Evolutionary conservation across 2,113 vertebrate genomes (phyloP).

Genomic region (Megalops atlanticus): DNA sequence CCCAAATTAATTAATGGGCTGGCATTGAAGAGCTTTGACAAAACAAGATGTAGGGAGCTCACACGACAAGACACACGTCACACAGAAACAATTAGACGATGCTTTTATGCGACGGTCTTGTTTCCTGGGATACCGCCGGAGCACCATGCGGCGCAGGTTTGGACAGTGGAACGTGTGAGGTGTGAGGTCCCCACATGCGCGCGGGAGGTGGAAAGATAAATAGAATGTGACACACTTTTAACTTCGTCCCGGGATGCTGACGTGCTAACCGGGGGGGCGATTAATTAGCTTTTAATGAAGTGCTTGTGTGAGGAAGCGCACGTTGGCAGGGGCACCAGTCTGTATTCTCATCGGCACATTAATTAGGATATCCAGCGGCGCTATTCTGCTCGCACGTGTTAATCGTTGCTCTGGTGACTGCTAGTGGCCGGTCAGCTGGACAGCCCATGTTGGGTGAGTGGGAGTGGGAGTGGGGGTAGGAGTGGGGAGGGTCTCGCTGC

Average conservation of each 20-base stretch:
- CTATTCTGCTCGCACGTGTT: neutral
- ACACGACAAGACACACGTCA: slow-evolving; percentile 29
- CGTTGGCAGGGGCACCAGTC: slow-evolving; percentile 32
- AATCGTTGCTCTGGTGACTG: neutral
- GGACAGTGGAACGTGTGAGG: neutral
- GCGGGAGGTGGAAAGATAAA: slow-evolving; percentile 50
- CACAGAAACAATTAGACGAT: neutral
- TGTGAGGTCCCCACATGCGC: neutral
- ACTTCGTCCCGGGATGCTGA: slow-evolving; percentile 48
- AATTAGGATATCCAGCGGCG: slow-evolving; percentile 52
- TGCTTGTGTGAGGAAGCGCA: slow-evolving; percentile 42
- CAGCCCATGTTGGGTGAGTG: neutral
- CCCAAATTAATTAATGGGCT: slow-evolving; percentile 18
- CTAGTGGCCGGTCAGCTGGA: neutral
- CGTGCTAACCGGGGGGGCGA: slow-evolving; percentile 45
- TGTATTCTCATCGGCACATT: slow-evolving; percentile 48
- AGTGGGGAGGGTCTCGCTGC: neutral
- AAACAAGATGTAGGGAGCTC: neutral
- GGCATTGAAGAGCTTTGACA: neutral
- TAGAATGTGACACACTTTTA: slow-evolving; percentile 55
- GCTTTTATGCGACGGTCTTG: neutral
- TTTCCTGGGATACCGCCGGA: neutral
- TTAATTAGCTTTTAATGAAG: slow-evolving; percentile 63
- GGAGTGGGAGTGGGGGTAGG: neutral
- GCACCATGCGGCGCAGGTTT: neutral